Evolutionary conservation across 2,888 invertebrate species (phyloP), one percentile per base, ranked within the genome.

Genomic region (Heliconius charithonia): DNA sequence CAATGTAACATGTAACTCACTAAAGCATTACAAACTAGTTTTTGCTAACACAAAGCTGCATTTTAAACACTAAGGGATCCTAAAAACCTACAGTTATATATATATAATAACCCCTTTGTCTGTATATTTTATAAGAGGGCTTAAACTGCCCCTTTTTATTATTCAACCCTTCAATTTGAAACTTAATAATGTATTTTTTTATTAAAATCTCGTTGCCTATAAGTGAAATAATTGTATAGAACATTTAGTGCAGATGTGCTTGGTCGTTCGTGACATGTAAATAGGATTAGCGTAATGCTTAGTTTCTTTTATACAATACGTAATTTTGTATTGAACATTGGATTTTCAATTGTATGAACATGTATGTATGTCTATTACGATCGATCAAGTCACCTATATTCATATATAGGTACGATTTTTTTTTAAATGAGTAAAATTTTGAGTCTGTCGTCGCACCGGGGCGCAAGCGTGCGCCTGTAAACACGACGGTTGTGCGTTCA

Each of bases 131-230:
- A 67, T 13, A 69, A 41, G 13, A 56, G 16, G 41, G 16, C 3
- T n/a, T 9, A 13, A 3, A 25, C n/a, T n/a, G 2, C 7, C 67
- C 67, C 32, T 67, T 69, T 56, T n/a, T 56, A 56, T 16, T 22
- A 13, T 41, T 69, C 7, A n/a, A 69, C 67, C 67, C 25, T 69
- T 69, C 67, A 69, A 69, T 69, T 41, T 41, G 25, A 41, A 41
- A 69, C 25, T 25, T 67, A 41, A 27, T 69, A 69, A 41, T 22
- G 37, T 41, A 25, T 25, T 41, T 41, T 29, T 51, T 25, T 69
- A 41, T 41, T 7, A 69, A 69, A 41, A 25, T 41, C 12, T 29
- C 22, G 29, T 19, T n/a, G 32, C 22, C 66, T n/a, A 66, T 66
- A 32, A 0, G 2, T 19, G 16, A 51, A 51, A 51, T 16, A 0